phyloP scores from a whole-genome alignment of 2,888 invertebrate species.

The Prostheceraeus crozeri region DNA sequence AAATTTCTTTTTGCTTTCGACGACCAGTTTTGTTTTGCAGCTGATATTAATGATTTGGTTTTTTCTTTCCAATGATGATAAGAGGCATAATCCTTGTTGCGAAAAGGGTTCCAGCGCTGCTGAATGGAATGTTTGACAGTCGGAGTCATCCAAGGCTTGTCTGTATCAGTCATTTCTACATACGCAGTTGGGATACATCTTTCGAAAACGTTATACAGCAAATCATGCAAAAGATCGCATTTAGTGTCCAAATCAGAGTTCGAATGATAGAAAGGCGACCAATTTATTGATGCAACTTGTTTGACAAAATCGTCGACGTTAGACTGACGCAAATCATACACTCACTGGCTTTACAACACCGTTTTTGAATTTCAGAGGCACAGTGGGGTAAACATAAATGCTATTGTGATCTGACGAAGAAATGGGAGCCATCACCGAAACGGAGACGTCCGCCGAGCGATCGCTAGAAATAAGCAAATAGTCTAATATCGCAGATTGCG shows the following conservation, averaged over 20 bases:
- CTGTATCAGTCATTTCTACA: slow-evolving; percentile 9
- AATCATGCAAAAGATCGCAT: not conserved
- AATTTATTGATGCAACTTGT: not conserved
- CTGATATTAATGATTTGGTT: slow-evolving; percentile 1
- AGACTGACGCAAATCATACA: not conserved
- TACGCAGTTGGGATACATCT: not conserved
- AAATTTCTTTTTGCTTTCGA: no score
- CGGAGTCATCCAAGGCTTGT: slow-evolving; percentile 18
- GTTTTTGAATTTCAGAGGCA: not conserved
- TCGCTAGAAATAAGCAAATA: not conserved
- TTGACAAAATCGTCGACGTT: not conserved
- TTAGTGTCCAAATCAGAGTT: slow-evolving; percentile 1
- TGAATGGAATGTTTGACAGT: not conserved
- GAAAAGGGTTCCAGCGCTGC: not conserved
- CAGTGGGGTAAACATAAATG: not conserved
- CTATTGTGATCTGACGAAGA: not conserved
- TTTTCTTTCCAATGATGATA: slow-evolving; percentile 17
- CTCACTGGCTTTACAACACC: not conserved
- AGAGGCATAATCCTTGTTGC: not conserved
- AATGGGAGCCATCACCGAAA: not conserved
- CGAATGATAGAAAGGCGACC: not conserved
- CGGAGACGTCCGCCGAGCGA: not conserved
- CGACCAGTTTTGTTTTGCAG: no score
- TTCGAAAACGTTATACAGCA: not conserved
- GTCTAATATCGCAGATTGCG: not conserved